Evolutionary conservation across 2,113 vertebrate species (phyloP).

Genomic region (Pelodiscus sinensis): DNA sequence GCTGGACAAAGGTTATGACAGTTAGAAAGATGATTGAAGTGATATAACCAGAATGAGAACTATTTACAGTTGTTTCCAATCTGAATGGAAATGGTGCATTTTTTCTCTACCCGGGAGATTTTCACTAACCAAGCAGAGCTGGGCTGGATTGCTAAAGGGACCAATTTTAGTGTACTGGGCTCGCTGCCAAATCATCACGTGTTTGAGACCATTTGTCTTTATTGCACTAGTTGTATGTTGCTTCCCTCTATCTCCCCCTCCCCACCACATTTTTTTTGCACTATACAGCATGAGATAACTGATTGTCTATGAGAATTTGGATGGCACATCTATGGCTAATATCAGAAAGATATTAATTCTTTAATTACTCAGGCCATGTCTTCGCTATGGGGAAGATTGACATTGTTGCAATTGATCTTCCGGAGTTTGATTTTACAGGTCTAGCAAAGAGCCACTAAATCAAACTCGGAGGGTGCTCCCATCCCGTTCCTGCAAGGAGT

Average conservation of each 20-base stretch:
- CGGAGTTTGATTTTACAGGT: too few relatives aligned
- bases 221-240: background rate
- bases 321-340: accelerated
- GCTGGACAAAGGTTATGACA: slow-evolving; percentile 1
- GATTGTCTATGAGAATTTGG: accelerated
- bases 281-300: background rate
- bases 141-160: background rate
- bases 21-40: background rate
- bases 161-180: background rate
- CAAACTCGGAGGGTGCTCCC: too few relatives aligned
- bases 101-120: accelerated
- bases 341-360: background rate
- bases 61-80: accelerated
- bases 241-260: too few relatives aligned
- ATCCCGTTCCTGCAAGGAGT: too few relatives aligned
- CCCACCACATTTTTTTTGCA: background rate
- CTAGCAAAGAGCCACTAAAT: too few relatives aligned
- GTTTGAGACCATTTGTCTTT: accelerated
- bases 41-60: accelerated
- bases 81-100: background rate
- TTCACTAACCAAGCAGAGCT: background rate
- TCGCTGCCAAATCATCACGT: background rate
- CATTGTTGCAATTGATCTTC: too few relatives aligned
- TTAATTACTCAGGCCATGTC: background rate
- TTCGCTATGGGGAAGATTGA: too few relatives aligned